Evolutionary conservation across 2,888 invertebrate species (phyloP).

Genomic region (Uropetala carovei): DNA sequence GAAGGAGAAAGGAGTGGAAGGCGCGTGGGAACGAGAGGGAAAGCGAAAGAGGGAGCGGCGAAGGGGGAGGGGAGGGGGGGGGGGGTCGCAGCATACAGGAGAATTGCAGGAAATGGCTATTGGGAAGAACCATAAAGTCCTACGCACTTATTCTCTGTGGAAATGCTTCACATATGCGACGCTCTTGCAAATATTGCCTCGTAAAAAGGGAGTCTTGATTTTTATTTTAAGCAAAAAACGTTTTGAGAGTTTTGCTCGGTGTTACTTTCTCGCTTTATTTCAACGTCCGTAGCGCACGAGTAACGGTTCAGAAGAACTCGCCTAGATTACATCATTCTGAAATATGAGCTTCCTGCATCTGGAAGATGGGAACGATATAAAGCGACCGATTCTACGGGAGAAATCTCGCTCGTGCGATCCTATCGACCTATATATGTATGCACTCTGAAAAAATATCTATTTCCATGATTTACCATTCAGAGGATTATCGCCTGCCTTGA

Average conservation of each 20-base stretch:
- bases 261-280: not conserved
- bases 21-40: not conserved
- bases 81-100: not conserved
- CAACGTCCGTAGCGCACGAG: not conserved
- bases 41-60: not conserved
- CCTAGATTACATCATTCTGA: not conserved
- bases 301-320: not conserved
- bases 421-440: too few relatives aligned
- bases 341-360: not conserved
- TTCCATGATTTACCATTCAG: not conserved
- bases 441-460: not conserved
- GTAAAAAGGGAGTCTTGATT: not conserved
- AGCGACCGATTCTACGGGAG: not conserved
- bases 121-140: not conserved
- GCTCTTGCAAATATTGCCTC: not conserved
- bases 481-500: not conserved
- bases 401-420: not conserved
- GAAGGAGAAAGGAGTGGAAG: too few relatives aligned
- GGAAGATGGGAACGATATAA: not conserved
- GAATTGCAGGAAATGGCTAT: slow-evolving; percentile 23
- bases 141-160: not conserved
- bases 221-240: not conserved
- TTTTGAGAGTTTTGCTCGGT: too few relatives aligned
- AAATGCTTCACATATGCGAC: not conserved
- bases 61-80: not conserved